A percentile compares a stretch with the other conserved stretches of the same genome.
Conservation (phyloP, 2,888 invertebrate genomes). For the Pomacea canaliculata region DNA sequence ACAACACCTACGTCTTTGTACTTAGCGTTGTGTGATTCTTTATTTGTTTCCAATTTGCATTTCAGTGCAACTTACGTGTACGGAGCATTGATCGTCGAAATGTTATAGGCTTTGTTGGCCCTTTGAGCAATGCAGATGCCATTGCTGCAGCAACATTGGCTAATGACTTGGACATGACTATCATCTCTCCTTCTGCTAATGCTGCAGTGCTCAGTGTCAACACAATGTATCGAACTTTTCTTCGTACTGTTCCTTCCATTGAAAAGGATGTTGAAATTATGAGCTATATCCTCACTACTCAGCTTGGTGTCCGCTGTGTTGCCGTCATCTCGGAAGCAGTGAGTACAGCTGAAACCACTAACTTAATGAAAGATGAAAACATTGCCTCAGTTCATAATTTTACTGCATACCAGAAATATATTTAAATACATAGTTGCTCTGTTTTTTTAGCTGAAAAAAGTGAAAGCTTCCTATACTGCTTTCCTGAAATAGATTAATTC, state of each 20-base stretch:
- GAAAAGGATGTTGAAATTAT: slow-evolving; percentile 52
- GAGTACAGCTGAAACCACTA: neutral
- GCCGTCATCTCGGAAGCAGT: slow-evolving; percentile 43
- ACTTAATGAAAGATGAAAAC: too few relatives aligned
- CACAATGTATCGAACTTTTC: slow-evolving; percentile 44
- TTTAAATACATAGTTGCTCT: too few relatives aligned
- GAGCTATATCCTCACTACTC: slow-evolving; percentile 38
- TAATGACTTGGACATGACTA: slow-evolving; percentile 73
- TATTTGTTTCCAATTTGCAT: slow-evolving; percentile 47
- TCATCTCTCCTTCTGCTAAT: slow-evolving; percentile 63
- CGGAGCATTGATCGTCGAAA: slow-evolving; percentile 47
- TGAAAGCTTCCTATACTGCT: too few relatives aligned
- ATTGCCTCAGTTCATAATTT: too few relatives aligned
- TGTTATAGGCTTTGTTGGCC: slow-evolving; percentile 59
- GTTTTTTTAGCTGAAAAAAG: too few relatives aligned
- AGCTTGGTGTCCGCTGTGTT: slow-evolving; percentile 37
- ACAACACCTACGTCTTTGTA: too few relatives aligned
- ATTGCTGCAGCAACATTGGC: slow-evolving; percentile 64
- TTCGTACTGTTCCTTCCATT: slow-evolving; percentile 54
- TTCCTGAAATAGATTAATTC: too few relatives aligned
- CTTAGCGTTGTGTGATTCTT: neutral
- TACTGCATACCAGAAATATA: too few relatives aligned
- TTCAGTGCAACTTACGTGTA: slow-evolving; percentile 49
- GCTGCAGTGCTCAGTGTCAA: slow-evolving; percentile 41
- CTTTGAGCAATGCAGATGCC: slow-evolving; percentile 49